A percentile compares a stretch with the other conserved stretches of the same genome.
phyloP scores from a whole-genome alignment of 2,797 vertebrate species.

The Myiotriccus ornatus region DNA sequence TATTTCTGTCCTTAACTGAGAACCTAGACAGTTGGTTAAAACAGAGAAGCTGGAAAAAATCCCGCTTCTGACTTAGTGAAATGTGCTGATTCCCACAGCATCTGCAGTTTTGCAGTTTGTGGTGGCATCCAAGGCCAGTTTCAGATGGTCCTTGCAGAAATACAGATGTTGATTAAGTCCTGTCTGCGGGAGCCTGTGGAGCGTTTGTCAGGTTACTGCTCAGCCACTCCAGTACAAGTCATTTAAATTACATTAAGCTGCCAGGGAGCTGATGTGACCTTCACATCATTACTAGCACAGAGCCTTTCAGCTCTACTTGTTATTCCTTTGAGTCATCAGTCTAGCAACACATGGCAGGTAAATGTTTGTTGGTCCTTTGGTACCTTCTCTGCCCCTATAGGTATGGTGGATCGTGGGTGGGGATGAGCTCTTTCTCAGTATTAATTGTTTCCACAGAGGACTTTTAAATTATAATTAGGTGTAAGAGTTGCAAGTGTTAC shows the following conservation, averaged over 20 bases:
- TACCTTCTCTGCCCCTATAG: neutral
- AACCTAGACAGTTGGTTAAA: neutral
- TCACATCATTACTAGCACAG: neutral
- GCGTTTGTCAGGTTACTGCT: neutral
- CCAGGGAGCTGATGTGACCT: neutral
- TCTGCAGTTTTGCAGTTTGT: neutral
- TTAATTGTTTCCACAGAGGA: neutral
- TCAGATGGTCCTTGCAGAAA: neutral
- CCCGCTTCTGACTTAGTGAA: neutral
- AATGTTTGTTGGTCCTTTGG: neutral
- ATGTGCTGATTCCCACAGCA: neutral
- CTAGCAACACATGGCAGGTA: neutral
- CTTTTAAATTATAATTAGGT: neutral
- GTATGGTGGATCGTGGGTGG: neutral
- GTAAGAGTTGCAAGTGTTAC: neutral
- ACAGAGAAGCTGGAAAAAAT: neutral
- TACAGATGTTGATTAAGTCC: neutral
- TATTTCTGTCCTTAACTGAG: neutral
- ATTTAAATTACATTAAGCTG: constrained; percentile 7
- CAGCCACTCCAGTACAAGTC: neutral
- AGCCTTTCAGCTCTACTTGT: neutral
- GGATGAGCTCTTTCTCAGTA: neutral
- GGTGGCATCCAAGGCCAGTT: neutral
- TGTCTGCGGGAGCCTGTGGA: neutral
- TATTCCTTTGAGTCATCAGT: neutral